Percentiles rank a stretch among this genome's conserved stretches.
Evolutionary conservation across 2,888 invertebrate genomes (phyloP).

Genomic region (Diplazon laetatorius): DNA sequence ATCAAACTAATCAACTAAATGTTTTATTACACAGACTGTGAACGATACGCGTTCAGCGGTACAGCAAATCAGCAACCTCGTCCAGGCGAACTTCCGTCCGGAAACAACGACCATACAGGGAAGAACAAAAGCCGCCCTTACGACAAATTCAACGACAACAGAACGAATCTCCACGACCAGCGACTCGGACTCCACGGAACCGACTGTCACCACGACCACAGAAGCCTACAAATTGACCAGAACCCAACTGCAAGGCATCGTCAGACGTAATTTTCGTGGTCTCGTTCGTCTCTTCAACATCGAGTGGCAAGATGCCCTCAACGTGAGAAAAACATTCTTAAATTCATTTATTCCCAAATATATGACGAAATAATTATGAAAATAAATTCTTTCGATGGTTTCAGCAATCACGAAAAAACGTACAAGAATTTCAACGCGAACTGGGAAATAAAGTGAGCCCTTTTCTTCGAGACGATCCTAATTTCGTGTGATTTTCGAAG

Average conservation of each 20-base stretch:
- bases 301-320: slow-evolving; percentile 83
- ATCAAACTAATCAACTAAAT: not conserved
- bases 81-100: slow-evolving; percentile 72
- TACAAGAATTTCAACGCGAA: slow-evolving; percentile 75
- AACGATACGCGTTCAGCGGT: slow-evolving; percentile 83
- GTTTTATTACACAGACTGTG: slow-evolving; percentile 79
- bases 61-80: slow-evolving; percentile 80
- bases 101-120: slow-evolving; percentile 65
- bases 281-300: slow-evolving; percentile 83
- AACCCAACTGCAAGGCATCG: slow-evolving; percentile 80
- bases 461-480: slow-evolving; percentile 78
- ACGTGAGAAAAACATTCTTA: slow-evolving; percentile 80
- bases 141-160: slow-evolving; percentile 27
- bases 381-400: slow-evolving; percentile 61
- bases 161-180: slow-evolving; percentile 10
- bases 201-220: slow-evolving; percentile 77
- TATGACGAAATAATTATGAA: not conserved
- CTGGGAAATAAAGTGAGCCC: slow-evolving; percentile 76
- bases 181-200: slow-evolving; percentile 63
- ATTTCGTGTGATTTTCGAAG: slow-evolving; percentile 68
- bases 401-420: slow-evolving; percentile 77
- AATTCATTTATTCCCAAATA: no score
- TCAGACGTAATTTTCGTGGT: slow-evolving; percentile 83
- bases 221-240: slow-evolving; percentile 82
- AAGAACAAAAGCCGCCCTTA: slow-evolving; percentile 36